These are phyloP conservation scores for Acleris cristana DNA, from an alignment of 2,888 invertebrate genomes.

Conservation along the genomic window DNA sequence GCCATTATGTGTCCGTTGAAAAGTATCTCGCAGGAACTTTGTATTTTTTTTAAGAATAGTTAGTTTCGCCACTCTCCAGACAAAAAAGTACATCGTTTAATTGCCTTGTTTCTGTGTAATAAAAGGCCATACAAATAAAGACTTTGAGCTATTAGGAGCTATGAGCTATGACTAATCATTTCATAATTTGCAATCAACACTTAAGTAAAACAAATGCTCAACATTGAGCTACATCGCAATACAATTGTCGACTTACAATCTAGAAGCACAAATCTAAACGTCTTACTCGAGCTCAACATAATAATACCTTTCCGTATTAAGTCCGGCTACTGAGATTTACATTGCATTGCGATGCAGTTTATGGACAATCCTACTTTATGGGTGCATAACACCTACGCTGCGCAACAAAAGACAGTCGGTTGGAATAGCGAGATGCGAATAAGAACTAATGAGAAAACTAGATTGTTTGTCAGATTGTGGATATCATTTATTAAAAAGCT, in stretches of 20 bases:
- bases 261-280: conserved; percentile 38
- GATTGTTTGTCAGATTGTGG: background rate
- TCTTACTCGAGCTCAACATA: conserved; percentile 39
- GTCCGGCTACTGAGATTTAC: conserved; percentile 47
- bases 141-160: no score
- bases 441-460: conserved; percentile 14
- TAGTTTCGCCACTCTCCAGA: no score
- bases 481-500: no score
- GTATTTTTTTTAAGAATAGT: no score
- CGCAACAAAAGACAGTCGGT: conserved; percentile 23
- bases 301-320: conserved; percentile 40
- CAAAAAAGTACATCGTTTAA: no score
- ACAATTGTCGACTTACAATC: conserved; percentile 30
- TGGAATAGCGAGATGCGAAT: conserved; percentile 14
- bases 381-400: conserved; percentile 51
- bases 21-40: no score
- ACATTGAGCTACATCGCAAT: conserved; percentile 17
- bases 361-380: conserved; percentile 53
- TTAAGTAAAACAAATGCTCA: no score
- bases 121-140: no score
- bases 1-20: no score
- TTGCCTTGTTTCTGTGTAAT: no score
- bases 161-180: no score
- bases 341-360: conserved; percentile 47
- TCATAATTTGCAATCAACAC: no score